These are phyloP conservation scores for Heliconius congener DNA, from an alignment of 1,140 invertebrate species.

Conservation along the genomic window DNA sequence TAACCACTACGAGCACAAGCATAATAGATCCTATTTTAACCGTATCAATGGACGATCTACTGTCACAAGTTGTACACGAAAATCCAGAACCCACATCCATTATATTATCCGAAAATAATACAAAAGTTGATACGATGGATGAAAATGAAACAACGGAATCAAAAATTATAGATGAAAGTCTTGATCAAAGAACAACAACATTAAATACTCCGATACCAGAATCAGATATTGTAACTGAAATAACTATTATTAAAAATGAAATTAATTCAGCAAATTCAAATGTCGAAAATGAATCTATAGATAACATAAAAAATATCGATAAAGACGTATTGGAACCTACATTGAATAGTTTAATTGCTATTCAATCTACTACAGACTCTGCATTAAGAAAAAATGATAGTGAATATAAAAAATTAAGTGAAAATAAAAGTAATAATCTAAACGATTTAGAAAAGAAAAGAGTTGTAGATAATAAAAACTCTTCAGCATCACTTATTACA, in stretches of 20 bases:
- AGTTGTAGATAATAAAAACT: not conserved
- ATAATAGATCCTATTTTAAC: constrained; percentile 68
- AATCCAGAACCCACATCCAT: constrained; percentile 34
- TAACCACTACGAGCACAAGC: constrained; percentile 31
- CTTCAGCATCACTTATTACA: not conserved
- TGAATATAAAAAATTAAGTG: not conserved
- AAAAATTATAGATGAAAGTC: not conserved
- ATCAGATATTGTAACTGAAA: not conserved
- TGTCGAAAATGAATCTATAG: not conserved
- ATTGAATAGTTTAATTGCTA: not conserved
- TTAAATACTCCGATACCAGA: not conserved
- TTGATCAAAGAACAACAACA: not conserved
- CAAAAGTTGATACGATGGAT: constrained; percentile 3
- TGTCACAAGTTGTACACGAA: constrained; percentile 68
- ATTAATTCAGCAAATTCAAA: not conserved
- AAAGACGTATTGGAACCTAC: not conserved
- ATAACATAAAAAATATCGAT: not conserved
- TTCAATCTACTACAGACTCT: not conserved
- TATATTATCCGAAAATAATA: constrained; percentile 29
- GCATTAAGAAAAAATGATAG: not conserved
- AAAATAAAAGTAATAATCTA: not conserved
- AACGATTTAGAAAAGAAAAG: constrained; percentile 3
- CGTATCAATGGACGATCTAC: constrained; percentile 72
- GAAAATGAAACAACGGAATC: not conserved
- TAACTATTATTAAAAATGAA: not conserved